phyloP scores from a whole-genome alignment of 2,888 invertebrate genomes.

The Epinotia ramella region DNA sequence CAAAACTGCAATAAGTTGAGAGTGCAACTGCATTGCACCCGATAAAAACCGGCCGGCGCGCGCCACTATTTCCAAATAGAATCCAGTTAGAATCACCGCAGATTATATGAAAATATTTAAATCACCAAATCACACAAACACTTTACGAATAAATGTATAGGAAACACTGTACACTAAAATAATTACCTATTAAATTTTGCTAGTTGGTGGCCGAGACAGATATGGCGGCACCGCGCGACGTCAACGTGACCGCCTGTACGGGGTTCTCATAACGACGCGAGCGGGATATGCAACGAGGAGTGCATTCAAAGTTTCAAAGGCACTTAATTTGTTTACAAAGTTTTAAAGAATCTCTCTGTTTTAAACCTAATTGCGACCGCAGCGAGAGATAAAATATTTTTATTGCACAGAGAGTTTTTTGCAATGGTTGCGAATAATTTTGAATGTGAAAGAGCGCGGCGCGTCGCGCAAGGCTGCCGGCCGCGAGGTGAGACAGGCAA shows the following conservation, averaged over 20 bases:
- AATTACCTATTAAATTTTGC: conserved; percentile 87
- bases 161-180: conserved; percentile 81
- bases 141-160: conserved; percentile 68
- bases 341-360: conserved; percentile 75
- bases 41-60: conserved; percentile 85
- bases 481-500: conserved; percentile 86
- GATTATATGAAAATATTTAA: conserved; percentile 63
- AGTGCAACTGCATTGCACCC: conserved; percentile 86
- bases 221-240: conserved; percentile 89
- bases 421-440: conserved; percentile 85
- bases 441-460: conserved; percentile 85
- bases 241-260: conserved; percentile 89
- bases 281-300: conserved; percentile 88
- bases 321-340: conserved; percentile 71
- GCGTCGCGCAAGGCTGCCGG: conserved; percentile 86
- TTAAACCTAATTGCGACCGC: conserved; percentile 73
- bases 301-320: conserved; percentile 84
- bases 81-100: conserved; percentile 76
- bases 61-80: conserved; percentile 80
- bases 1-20: conserved; percentile 85
- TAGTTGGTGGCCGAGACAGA: conserved; percentile 87
- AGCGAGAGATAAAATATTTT: conserved; percentile 73
- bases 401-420: conserved; percentile 85
- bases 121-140: conserved; percentile 77
- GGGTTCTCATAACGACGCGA: conserved; percentile 93